Evolutionary conservation across 1,140 invertebrate species (phyloP).

Genomic region (Drosophila malerkotliana): DNA sequence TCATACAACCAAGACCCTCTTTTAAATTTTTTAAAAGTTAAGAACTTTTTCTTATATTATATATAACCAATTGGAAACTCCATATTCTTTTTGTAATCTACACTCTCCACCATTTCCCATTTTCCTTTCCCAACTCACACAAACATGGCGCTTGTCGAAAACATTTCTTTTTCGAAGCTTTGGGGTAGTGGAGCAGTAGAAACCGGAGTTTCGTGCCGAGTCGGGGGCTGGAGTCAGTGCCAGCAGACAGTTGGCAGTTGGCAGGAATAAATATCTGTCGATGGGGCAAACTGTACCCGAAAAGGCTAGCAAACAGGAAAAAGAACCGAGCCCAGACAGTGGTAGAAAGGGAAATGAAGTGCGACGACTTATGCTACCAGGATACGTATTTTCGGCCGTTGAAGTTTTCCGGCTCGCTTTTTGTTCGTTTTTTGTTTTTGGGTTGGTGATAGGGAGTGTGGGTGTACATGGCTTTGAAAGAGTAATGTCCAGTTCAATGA

Average conservation of each 20-base stretch:
- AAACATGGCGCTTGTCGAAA: slow-evolving; percentile 6
- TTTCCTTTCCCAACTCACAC: slow-evolving; percentile 1
- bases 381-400: slow-evolving; percentile 54
- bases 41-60: not conserved
- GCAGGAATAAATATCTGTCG: slow-evolving; percentile 24
- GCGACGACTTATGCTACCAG: slow-evolving; percentile 61
- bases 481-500: slow-evolving; percentile 45
- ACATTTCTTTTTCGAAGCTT: slow-evolving; percentile 48
- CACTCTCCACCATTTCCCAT: slow-evolving; percentile 7
- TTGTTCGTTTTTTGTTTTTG: slow-evolving; percentile 4
- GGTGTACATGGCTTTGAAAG: not conserved
- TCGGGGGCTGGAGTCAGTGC: not conserved
- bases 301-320: slow-evolving; percentile 1
- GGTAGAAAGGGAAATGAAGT: slow-evolving; percentile 73
- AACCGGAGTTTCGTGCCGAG: slow-evolving; percentile 12
- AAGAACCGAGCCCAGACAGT: slow-evolving; percentile 54
- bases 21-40: not conserved
- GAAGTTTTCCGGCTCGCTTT: slow-evolving; percentile 23
- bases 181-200: slow-evolving; percentile 75
- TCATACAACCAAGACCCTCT: not conserved
- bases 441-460: slow-evolving; percentile 28
- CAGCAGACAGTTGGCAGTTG: slow-evolving; percentile 15
- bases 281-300: slow-evolving; percentile 70
- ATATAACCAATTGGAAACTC: too few species aligned
- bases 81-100: not conserved